Evolutionary conservation across 2,113 vertebrate genomes (phyloP).

Genomic region (Elanoides forficatus): DNA sequence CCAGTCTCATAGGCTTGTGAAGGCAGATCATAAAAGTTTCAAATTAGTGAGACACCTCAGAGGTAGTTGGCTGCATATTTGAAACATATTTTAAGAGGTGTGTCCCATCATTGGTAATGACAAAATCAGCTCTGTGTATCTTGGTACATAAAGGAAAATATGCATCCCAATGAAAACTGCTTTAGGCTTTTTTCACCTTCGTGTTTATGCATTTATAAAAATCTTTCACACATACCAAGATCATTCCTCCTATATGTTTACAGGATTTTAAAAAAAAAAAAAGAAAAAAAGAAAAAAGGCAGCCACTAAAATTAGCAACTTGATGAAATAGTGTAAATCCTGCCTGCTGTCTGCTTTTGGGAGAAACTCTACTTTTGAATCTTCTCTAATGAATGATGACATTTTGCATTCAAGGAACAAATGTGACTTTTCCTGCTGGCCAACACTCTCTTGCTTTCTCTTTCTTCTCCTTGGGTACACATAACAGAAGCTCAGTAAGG

Average conservation of each 20-base stretch:
- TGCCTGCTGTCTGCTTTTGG: not conserved
- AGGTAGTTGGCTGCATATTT: not conserved
- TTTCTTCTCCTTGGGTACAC: not conserved
- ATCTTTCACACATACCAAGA: not conserved
- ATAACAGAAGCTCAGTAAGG: not conserved
- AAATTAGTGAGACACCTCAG: not conserved
- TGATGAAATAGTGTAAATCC: not conserved
- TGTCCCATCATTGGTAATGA: not conserved
- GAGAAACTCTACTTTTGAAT: not conserved
- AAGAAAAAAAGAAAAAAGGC: not conserved
- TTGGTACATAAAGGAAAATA: not conserved
- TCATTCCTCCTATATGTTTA: not conserved
- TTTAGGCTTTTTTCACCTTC: not conserved
- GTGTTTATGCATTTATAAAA: not conserved
- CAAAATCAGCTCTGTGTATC: constrained; percentile 5
- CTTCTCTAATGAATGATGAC: constrained; percentile 30
- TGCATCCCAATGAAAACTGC: not conserved
- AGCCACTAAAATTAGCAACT: not conserved
- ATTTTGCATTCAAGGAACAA: constrained; percentile 26
- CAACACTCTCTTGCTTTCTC: not conserved
- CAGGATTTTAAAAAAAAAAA: not conserved
- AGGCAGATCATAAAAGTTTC: constrained; percentile 18
- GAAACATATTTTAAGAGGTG: not conserved
- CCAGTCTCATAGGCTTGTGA: constrained; percentile 2
- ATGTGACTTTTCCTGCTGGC: constrained; percentile 9